These are phyloP conservation scores for Dicentrarchus labrax DNA, from an alignment of 2,113 vertebrate genomes.

Conservation along the genomic window DNA sequence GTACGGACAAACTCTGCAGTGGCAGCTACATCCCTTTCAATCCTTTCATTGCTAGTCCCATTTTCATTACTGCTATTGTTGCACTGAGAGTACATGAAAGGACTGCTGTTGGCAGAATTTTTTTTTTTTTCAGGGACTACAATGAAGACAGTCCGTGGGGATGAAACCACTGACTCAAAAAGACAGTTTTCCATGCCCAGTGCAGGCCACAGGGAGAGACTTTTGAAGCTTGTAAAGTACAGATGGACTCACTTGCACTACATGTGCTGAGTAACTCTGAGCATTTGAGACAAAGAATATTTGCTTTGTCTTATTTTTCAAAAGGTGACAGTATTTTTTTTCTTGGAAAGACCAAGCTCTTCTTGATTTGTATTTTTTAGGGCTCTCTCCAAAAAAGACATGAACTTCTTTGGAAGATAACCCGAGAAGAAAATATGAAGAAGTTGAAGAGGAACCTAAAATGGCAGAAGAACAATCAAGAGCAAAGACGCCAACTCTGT, in stretches of 20 bases:
- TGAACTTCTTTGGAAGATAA: constrained; percentile 34
- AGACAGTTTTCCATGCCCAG: constrained; percentile 72
- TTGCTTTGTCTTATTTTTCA: constrained; percentile 57
- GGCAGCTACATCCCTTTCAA: constrained; percentile 63
- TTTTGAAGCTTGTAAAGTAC: constrained; percentile 63
- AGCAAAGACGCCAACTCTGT: constrained; percentile 24
- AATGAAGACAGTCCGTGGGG: constrained; percentile 77
- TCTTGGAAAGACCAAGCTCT: constrained; percentile 48
- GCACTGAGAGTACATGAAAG: constrained; percentile 72
- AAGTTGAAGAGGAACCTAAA: constrained; percentile 44
- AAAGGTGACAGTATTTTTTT: constrained; percentile 54
- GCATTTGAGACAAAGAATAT: constrained; percentile 43
- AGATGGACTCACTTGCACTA: constrained; percentile 58
- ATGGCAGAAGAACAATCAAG: constrained; percentile 69
- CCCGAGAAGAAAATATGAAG: constrained; percentile 44
- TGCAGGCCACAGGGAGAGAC: constrained; percentile 82
- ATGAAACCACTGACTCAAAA: constrained; percentile 75
- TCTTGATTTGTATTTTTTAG: constrained; percentile 43
- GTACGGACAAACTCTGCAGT: constrained; percentile 83
- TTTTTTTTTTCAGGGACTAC: constrained; percentile 66
- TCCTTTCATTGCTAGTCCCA: constrained; percentile 82
- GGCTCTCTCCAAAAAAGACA: constrained; percentile 13
- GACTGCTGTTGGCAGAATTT: constrained; percentile 60
- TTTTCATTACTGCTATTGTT: constrained; percentile 84
- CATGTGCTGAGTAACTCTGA: constrained; percentile 47